Evolutionary conservation across 2,113 vertebrate species (phyloP), one percentile per base, ranked within the genome.

Genomic region (Blennius ocellaris): DNA sequence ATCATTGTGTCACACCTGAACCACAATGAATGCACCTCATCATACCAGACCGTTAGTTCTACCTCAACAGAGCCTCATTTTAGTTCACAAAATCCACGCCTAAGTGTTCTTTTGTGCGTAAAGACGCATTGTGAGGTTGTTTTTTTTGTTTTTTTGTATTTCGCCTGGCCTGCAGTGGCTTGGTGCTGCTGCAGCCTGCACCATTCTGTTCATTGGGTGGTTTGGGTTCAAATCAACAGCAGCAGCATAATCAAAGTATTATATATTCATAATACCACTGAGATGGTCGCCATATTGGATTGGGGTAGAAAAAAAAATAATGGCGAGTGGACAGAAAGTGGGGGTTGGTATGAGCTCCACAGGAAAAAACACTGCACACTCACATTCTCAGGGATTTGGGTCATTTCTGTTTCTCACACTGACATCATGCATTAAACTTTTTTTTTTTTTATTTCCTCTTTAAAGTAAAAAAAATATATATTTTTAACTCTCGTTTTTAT

Each of bases 201-300:
- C 49, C 50, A 37, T 48, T 62, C 36, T 52, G 55, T 14, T 61
- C 11, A 15, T 1, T 65, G 52, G 41, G 1, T 58, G 53, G 0
- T 68, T 50, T 65, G 72, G 43, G 65, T 57, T 62, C 68, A 52
- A 11, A 52, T 44, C 51, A 66, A 11, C 70, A 64, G 43, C 62
- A 69, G 43, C 64, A 58, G 55, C 73, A 70, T 77, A 68, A 7
- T 16, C 56, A 43, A 40, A 9, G 5, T 52, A 78, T 91, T 86
- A 85, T 82, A 90, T 85, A 90, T 92, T 90, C 91, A 90, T 85
- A 91, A 90, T 76, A 85, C 85, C 72, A 69, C 82, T 58, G 82
- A 82, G 69, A 54, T 54, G 57, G 73, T 61, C 44, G 85, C 88
- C 83, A 82, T 85, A 74, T 93, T 94, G 91, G 86, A 87, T 88